Evolutionary conservation across 2,888 invertebrate species (phyloP).

Genomic region (Eurytoma adleriae): DNA sequence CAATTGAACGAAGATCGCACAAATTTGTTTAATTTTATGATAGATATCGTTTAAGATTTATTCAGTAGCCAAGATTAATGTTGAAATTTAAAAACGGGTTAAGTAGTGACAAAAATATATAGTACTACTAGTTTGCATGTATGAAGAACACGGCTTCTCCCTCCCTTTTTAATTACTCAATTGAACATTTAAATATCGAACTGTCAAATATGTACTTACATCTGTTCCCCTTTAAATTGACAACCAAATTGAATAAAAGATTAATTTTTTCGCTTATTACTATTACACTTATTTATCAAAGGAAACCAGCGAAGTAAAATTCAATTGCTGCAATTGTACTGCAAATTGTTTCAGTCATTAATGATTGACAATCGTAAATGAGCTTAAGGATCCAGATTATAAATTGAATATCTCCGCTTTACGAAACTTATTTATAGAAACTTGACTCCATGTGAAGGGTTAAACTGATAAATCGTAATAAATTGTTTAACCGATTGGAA

Average conservation of each 20-base stretch:
- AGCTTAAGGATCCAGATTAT: constrained; percentile 5
- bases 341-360: constrained; percentile 4
- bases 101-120: too few relatives aligned
- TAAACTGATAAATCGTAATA: constrained; percentile 24
- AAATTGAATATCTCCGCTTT: not conserved
- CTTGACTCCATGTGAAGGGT: constrained; percentile 13
- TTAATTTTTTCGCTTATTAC: too few relatives aligned
- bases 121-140: constrained; percentile 4
- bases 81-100: too few relatives aligned
- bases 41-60: too few relatives aligned
- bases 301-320: not conserved
- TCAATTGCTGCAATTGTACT: constrained; percentile 9
- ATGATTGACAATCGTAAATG: constrained; percentile 15
- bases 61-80: too few relatives aligned
- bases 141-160: not conserved
- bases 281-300: too few relatives aligned
- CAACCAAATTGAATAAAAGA: too few relatives aligned
- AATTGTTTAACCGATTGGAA: not conserved
- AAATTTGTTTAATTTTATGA: too few relatives aligned
- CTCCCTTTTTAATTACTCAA: constrained; percentile 25
- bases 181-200: constrained; percentile 30
- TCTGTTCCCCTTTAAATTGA: too few relatives aligned
- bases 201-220: too few relatives aligned
- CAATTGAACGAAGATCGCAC: too few relatives aligned
- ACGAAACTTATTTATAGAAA: constrained; percentile 1